These are phyloP conservation scores for Lepisosteus oculatus DNA, from an alignment of 2,113 vertebrate species.

Conservation along the genomic window DNA sequence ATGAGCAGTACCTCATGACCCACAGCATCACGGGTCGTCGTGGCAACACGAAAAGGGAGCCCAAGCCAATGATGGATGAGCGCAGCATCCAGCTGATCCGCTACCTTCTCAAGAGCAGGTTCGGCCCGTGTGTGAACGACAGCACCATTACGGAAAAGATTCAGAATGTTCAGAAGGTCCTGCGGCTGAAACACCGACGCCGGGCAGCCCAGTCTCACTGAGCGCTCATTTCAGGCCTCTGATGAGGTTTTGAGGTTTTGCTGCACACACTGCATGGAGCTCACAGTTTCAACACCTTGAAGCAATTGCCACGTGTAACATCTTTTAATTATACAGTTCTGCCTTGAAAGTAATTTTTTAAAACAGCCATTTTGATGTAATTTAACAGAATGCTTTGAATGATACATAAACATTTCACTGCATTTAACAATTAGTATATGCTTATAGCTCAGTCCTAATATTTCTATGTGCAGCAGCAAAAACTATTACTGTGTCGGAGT, in stretches of 20 bases:
- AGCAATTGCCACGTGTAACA: background rate
- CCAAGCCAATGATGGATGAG: slow-evolving; percentile 1
- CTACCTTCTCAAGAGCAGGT: background rate
- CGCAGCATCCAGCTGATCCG: background rate
- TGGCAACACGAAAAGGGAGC: background rate
- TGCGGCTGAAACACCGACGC: background rate
- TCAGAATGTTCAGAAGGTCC: slow-evolving; percentile 1
- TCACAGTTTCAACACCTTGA: background rate
- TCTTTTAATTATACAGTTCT: no score
- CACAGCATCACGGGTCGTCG: background rate
- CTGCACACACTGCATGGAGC: background rate
- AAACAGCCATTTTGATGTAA: no score
- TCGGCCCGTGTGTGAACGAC: background rate
- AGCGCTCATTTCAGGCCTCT: background rate
- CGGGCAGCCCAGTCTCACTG: background rate
- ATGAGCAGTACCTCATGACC: background rate
- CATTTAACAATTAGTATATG: no score
- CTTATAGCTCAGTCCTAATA: no score
- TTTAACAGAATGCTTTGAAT: no score
- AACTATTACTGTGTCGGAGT: no score
- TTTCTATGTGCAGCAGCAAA: no score
- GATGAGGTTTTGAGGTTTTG: background rate
- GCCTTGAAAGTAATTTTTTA: no score
- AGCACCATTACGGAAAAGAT: background rate
- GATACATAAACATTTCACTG: no score